Conservation (phyloP, 2,113 vertebrate species). For the Peromyscus californicus region DNA sequence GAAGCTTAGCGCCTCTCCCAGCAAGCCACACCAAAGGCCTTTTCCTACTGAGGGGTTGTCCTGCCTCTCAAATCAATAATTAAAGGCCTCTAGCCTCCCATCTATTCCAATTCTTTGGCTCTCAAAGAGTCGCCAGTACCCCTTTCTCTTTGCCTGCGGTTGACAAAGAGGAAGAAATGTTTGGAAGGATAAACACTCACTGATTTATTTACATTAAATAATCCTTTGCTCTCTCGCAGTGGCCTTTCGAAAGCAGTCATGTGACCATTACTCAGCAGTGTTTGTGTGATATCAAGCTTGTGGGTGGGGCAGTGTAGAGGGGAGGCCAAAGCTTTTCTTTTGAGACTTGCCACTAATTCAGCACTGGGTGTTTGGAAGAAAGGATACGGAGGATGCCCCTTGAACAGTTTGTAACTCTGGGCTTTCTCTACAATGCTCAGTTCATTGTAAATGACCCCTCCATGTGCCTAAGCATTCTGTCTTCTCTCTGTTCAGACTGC, state of each 20-base stretch:
- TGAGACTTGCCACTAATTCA: background rate
- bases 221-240: background rate
- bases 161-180: background rate
- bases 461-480: background rate
- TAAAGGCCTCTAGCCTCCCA: background rate
- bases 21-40: background rate
- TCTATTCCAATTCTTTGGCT: background rate
- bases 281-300: background rate
- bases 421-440: background rate
- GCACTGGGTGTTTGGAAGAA: background rate
- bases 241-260: conserved; percentile 41
- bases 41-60: background rate
- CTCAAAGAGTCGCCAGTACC: background rate
- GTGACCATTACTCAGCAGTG: conserved; percentile 8
- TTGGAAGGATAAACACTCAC: conserved; percentile 30
- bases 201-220: conserved; percentile 59
- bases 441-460: background rate
- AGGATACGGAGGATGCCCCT: background rate
- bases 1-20: background rate
- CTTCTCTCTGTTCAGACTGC: background rate
- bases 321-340: background rate
- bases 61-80: background rate
- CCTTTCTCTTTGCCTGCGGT: conserved; percentile 26
- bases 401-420: background rate
- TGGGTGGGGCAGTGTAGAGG: background rate